Evolutionary conservation across 1,140 invertebrate species (phyloP), one percentile per base, ranked within the genome.

Genomic region (Neuroterus valhalla): DNA sequence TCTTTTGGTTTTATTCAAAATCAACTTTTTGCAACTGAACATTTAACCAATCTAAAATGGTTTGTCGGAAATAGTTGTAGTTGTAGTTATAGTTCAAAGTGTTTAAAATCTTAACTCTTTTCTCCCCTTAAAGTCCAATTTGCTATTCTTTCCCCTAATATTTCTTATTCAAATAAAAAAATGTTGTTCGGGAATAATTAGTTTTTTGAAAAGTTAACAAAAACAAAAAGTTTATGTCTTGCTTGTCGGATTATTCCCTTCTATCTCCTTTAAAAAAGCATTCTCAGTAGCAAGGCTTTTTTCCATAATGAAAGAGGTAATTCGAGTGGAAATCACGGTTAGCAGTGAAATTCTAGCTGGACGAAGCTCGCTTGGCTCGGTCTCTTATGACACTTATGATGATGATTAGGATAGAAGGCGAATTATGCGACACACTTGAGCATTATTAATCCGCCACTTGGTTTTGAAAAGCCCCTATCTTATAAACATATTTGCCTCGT

Each of bases 381-480:
- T 26, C 31, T 38, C 55, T 62, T 15, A 26, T 38, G n/a, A 38
- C 55, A 62, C 23, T 62, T 62, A 62, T 38, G 55, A 38, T 62
- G 31, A 62, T 38, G 55, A 38, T 38, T 62, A 62, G 31, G 55
- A 62, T 62, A 31, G 31, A 62, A 62, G 23, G 55, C 55, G 31
- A 62, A 38, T 62, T 62, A 62, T 62, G n/a, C 23, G n/a, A 15
- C 55, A 26, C 26, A 31, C 23, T 23, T 26, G 55, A 62, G 55
- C 55, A 23, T 62, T 62, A 62, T 62, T 62, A 62, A 62, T 62
- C 55, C 55, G 31, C 55, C n/a, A 23, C 55, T 62, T 62, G 55
- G 23, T 62, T 62, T 62, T 62, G 55, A 62, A 62, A 62, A 62
- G 23, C 55, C 21, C 8, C 2, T 26, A 38, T 15, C 31, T 62